Conservation (phyloP, 2,888 invertebrate genomes). For the Yponomeuta plumbellus region DNA sequence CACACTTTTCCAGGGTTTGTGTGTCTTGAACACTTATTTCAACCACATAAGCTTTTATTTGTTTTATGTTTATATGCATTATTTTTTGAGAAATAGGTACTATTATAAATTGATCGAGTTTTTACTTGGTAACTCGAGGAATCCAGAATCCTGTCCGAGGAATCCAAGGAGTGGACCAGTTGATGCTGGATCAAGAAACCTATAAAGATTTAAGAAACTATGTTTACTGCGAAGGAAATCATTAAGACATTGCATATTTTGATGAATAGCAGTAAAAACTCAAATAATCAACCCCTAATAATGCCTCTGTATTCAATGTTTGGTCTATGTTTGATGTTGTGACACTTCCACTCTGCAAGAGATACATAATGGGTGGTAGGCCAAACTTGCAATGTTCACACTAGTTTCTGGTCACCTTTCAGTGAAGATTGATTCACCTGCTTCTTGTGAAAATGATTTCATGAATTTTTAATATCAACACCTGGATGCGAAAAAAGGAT, state of each 20-base stretch:
- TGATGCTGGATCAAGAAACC: neutral
- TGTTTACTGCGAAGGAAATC: neutral
- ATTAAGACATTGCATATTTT: neutral
- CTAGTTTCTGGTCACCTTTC: conserved; percentile 70
- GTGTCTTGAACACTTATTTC: neutral
- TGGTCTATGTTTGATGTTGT: conserved; percentile 7
- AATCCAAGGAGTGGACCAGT: neutral
- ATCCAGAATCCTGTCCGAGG: conserved; percentile 12
- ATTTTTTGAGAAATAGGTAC: conserved; percentile 37
- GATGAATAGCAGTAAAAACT: conserved; percentile 5
- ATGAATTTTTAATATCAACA: conserved; percentile 29
- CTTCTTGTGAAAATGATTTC: conserved; percentile 52
- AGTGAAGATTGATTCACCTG: conserved; percentile 60
- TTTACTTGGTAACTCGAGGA: conserved; percentile 26
- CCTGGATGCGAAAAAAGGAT: conserved; percentile 22
- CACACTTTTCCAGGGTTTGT: conserved; percentile 33
- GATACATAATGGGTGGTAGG: conserved; percentile 23
- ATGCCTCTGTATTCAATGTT: neutral
- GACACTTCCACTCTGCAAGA: neutral
- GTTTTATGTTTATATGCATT: conserved; percentile 34
- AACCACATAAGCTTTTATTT: conserved; percentile 37
- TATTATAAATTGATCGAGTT: conserved; percentile 47
- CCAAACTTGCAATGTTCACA: conserved; percentile 45
- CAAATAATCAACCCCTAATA: too few species aligned
- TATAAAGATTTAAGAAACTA: neutral